Base-by-base conservation (phyloP, 2,113 vertebrate species). In the Todiramphus chloris region DNA sequence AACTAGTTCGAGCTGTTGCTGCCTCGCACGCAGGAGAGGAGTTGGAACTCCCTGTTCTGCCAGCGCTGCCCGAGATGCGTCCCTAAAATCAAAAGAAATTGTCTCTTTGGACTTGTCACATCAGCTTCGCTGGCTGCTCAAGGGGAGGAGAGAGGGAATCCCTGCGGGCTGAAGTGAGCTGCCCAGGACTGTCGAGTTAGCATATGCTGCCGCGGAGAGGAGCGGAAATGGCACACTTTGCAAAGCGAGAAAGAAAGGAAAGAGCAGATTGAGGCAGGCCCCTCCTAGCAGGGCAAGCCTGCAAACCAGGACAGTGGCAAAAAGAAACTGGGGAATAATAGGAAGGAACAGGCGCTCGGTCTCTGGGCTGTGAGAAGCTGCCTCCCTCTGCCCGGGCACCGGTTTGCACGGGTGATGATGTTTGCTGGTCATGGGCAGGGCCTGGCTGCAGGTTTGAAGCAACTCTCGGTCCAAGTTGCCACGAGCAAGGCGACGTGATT, bases 21-120 rank as follows among this genome's bases (percentile, higher is more conserved):
- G 75, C 75, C 77, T 70, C 4, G 4, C 43, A 58, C 6, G 8
- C 68, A 5, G 68, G 79, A 69, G 60, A 35, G 44, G 41, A 62
- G 70, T 59, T 84, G 43, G 43, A 73, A 76, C 92, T 73, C 90
- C 63, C 88, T 18, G 30, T 12, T 69, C 63, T 50, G 35, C 7
- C 8, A 44, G 59, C 3, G 14, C 23, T 46, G 77, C 70, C 27
- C 25, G 80, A 90, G 59, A 11, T 14, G 75, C n/a, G 44, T 37
- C 23, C 70, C 60, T 56, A 53, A 93, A 96, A 93, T 80, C 39
- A 37, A 72, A 88, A 35, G 63, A 37, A 74, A 77, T 48, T 30
- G 87, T 76, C 58, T 86, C 95, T 84, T 56, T 51, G 80, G 82
- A 58, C 58, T 92, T 84, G 83, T 94, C 90, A 62, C 43, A 70